A percentile compares a stretch with the other conserved stretches of the same genome.
Conservation (phyloP, 2,113 vertebrate genomes). For the Tupaia tana region DNA sequence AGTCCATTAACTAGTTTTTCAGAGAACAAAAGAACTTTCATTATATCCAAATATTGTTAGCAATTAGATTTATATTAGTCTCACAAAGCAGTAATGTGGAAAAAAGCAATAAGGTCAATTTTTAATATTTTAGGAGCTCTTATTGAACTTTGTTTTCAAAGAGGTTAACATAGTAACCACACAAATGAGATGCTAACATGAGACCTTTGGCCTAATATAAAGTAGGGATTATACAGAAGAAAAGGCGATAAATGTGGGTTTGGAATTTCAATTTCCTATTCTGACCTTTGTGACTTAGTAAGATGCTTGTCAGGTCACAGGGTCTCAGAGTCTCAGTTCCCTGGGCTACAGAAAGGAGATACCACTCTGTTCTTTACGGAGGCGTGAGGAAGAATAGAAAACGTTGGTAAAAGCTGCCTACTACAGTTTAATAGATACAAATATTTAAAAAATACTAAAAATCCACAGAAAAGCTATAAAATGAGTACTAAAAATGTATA, state of each 20-base stretch:
- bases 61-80: slow-evolving; percentile 33
- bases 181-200: neutral
- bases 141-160: slow-evolving; percentile 34
- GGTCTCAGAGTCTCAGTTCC: neutral
- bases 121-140: slow-evolving; percentile 28
- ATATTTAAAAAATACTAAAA: neutral
- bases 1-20: slow-evolving; percentile 27
- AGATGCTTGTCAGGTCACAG: neutral
- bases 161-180: neutral
- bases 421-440: neutral
- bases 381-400: slow-evolving; percentile 2
- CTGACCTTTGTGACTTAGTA: neutral
- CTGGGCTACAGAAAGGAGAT: neutral
- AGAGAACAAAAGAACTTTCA: slow-evolving; percentile 40
- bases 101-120: neutral
- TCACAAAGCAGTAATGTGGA: neutral
- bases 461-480: slow-evolving; percentile 5
- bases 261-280: neutral
- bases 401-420: neutral
- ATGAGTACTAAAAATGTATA: slow-evolving; percentile 21
- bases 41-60: slow-evolving; percentile 1
- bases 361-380: neutral
- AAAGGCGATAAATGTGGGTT: neutral
- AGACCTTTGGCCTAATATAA: neutral
- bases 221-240: neutral